Evolutionary conservation across 2,797 vertebrate genomes (phyloP).

Genomic region (Silurus aristotelis): DNA sequence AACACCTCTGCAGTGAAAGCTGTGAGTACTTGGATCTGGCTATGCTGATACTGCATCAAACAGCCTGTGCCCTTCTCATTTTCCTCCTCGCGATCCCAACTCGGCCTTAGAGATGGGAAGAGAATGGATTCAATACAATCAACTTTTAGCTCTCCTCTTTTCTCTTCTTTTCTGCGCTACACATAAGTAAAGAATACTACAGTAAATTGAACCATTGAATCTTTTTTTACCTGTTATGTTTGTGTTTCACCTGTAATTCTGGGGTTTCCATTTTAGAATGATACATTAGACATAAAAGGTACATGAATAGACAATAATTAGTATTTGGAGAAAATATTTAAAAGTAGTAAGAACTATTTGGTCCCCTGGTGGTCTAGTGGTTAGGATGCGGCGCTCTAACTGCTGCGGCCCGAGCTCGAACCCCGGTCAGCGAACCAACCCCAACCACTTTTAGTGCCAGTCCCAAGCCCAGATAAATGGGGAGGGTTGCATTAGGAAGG

Average conservation of each 20-base stretch:
- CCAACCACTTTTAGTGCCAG: too few relatives aligned
- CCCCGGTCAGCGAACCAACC: too few relatives aligned
- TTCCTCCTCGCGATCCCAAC: constrained; percentile 89
- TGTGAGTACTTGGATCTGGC: constrained; percentile 82
- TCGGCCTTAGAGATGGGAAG: constrained; percentile 69
- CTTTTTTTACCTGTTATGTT: neutral
- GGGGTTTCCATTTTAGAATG: neutral
- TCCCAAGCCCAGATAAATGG: too few relatives aligned
- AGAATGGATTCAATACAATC: constrained; percentile 14
- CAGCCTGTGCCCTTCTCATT: constrained; percentile 89
- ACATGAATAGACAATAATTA: neutral
- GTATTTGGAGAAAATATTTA: neutral
- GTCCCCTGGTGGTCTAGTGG: too few relatives aligned
- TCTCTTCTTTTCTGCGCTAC: neutral
- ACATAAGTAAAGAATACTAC: neutral
- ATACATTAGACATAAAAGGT: neutral
- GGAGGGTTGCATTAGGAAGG: too few relatives aligned
- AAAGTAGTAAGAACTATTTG: neutral
- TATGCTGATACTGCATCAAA: constrained; percentile 89
- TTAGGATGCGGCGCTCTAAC: too few relatives aligned
- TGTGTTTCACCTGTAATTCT: neutral
- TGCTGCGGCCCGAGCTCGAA: too few relatives aligned
- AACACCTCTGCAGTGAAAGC: constrained; percentile 69
- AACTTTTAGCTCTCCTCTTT: neutral
- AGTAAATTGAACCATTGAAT: neutral